Evolutionary conservation across 2,113 vertebrate genomes (phyloP), one percentile per base, ranked within the genome.

Genomic region (Neolamprologus ventralis): DNA sequence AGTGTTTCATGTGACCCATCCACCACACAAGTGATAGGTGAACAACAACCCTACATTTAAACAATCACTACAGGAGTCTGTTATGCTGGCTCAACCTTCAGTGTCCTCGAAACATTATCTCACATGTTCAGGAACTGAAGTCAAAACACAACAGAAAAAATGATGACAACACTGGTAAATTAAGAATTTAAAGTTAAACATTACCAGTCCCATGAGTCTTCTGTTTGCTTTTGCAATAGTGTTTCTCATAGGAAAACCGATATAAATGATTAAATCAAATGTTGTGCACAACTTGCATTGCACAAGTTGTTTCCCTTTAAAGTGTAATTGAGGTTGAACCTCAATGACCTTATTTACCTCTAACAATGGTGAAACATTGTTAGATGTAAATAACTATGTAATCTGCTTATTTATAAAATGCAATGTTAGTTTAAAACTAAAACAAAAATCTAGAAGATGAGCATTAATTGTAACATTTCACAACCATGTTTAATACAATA

Each of bases 1-100:
- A 40, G 0, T 2, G 35, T 37, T 65, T 65, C 9, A 10, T 65
- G 63, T 37, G 11, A 0, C 1, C 31, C 33, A 65, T 8, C 11
- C 33, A 65, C 6, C 11, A 40, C n/a, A 71, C n/a, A 4, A 0
- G 13, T 23, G 21, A 42, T 21, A 14, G 35, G 12, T 73, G 40
- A 47, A 47, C 40, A 28, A 47, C 13, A 26, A 71, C 12, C 35
- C 7, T 23, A 71, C 63, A 21, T 71, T n/a, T 68, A 21, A 40
- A 68, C 63, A 47, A 28, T 75, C 42, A 47, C 42, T 75, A 28
- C 71, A 75, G 37, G 14, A 28, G 71, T 75, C 42, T 75, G 71
- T 47, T 28, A 75, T 28, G 23, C 23, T 0, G 10, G 23, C 40
- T 75, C 0, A 75, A 47, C 23, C 14, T 75, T 47, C 2, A 12